Evolutionary conservation across 1,140 invertebrate species (phyloP), one percentile per base, ranked within the genome.

Genomic region (Trichonephila clavipes): DNA sequence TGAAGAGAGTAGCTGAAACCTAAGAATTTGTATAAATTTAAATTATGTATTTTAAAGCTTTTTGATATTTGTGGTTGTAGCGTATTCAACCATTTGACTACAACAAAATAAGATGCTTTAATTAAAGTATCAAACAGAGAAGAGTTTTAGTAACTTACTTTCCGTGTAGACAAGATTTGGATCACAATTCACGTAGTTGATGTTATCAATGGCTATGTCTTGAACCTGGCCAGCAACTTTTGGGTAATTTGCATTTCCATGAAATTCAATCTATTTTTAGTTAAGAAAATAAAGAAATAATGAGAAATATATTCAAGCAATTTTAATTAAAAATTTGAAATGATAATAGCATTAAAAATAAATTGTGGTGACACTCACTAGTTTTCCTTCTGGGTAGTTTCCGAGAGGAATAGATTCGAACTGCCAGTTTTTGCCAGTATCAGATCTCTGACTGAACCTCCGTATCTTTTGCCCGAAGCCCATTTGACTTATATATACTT

Each of bases 191-290:
- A 87, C 69, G 58, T 94, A 92, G 85, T 94, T 91, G 44, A 94
- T 94, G 64, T 94, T 87, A 66, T 94, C 94, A 18, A 94, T 87
- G 14, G 93, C 93, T 21, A 94, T 91, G 51, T 91, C 93, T 51
- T 91, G 82, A 21, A 69, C 66, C 81, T 59, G 7, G 21, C 62
- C 51, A 14, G 19, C n/a, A 2, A 69, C 1, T 14, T 19, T 28
- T 2, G 34, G 4, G 14, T 59, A 51, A 10, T 58, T 4, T 66
- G 88, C 19, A 24, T 81, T 77, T 3, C 88, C 93, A 40, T 88
- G 40, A n/a, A 87, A 91, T 88, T 94, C 88, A 51, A 94, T 66
- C 93, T 94, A 34, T 21, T 58, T 2, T 40, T 40, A 12, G 1
- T 51, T 51, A 51, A 10, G 10, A 51, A 51, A 28, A 72, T 24